These are phyloP conservation scores for Tupaia chinensis DNA, from an alignment of 2,113 vertebrate species.

Conservation along the genomic window DNA sequence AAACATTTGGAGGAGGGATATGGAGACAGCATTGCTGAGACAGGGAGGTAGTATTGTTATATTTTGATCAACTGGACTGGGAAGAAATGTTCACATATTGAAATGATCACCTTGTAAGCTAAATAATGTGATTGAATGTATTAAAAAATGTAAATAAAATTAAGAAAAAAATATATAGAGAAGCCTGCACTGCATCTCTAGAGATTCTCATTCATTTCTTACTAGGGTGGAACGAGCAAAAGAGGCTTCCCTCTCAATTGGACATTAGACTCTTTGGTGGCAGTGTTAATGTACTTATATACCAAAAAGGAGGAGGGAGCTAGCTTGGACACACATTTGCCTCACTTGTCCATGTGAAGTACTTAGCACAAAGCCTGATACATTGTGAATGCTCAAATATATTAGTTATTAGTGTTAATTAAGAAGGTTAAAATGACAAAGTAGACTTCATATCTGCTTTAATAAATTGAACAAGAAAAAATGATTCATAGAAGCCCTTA, in stretches of 20 bases:
- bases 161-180: neutral
- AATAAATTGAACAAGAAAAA: neutral
- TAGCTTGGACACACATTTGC: neutral
- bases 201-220: neutral
- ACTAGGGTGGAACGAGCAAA: neutral
- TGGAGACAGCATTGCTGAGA: no score
- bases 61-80: no score
- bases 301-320: neutral
- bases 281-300: neutral
- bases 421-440: constrained; percentile 1
- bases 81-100: no score
- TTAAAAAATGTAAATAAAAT: no score
- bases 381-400: neutral
- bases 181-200: neutral
- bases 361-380: neutral
- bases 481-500: neutral
- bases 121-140: no score
- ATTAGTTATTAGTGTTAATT: neutral
- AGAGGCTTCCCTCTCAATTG: neutral
- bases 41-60: no score
- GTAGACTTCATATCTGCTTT: neutral
- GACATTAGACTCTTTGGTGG: neutral
- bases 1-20: neutral
- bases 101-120: no score
- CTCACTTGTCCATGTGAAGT: neutral